Conservation (phyloP, 2,797 vertebrate genomes). For the Anabas testudineus region DNA sequence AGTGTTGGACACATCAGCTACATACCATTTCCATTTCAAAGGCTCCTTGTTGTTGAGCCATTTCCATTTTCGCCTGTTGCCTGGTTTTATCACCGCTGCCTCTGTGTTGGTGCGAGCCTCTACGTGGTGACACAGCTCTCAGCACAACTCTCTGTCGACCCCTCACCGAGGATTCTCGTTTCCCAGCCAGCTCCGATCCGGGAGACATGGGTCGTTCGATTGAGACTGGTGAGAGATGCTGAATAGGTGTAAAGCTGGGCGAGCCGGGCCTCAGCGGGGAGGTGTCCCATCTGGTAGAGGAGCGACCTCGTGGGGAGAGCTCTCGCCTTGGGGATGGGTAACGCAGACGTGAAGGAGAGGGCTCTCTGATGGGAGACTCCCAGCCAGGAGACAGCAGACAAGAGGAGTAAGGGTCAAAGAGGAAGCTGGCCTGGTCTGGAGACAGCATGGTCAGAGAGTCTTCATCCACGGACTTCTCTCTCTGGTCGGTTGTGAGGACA, state of each 20-base stretch:
- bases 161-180: conserved; percentile 90
- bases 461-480: conserved; percentile 88
- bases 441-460: conserved; percentile 87
- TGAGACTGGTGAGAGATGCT: conserved; percentile 79
- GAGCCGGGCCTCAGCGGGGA: conserved; percentile 91
- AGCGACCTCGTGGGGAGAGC: conserved; percentile 91
- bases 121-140: conserved; percentile 92
- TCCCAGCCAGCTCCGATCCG: conserved; percentile 85
- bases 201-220: conserved; percentile 88
- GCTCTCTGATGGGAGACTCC: conserved; percentile 93
- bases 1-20: neutral
- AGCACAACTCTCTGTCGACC: conserved; percentile 91
- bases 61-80: conserved; percentile 77
- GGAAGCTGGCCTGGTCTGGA: conserved; percentile 89
- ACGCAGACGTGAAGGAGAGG: conserved; percentile 90
- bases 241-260: conserved; percentile 83
- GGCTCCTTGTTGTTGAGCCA: conserved; percentile 70
- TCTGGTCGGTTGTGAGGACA: conserved; percentile 67
- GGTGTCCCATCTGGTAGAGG: conserved; percentile 90
- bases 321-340: conserved; percentile 94
- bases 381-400: conserved; percentile 94
- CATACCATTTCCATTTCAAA: conserved; percentile 79
- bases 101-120: conserved; percentile 91
- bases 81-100: conserved; percentile 83
- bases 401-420: conserved; percentile 91